Percentiles rank a stretch among this genome's conserved stretches.
These are phyloP conservation scores for Nemotelus pantherinus DNA, from an alignment of 2,888 invertebrate species.

Conservation along the genomic window DNA sequence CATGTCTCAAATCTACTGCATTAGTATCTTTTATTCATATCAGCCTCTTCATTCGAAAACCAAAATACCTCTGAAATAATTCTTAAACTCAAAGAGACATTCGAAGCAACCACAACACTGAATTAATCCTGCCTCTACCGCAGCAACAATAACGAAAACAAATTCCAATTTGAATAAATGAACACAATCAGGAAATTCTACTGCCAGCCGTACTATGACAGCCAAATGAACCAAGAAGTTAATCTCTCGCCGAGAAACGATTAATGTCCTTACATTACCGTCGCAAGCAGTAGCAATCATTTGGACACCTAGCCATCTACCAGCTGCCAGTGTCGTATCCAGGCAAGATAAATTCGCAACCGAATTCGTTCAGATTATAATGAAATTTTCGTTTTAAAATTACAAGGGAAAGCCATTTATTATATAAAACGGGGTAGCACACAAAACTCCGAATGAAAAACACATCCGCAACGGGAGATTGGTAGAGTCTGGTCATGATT, in stretches of 20 bases:
- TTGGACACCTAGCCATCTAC: neutral
- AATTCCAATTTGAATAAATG: too few relatives aligned
- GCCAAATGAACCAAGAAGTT: too few relatives aligned
- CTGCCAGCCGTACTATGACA: too few relatives aligned
- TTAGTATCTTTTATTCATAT: too few relatives aligned
- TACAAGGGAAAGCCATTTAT: conserved; percentile 46
- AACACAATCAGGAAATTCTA: too few relatives aligned
- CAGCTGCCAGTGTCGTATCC: neutral
- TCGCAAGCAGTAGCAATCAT: neutral
- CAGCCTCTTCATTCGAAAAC: too few relatives aligned
- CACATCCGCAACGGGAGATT: conserved; percentile 36
- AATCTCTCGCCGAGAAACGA: neutral
- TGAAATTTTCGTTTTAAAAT: conserved; percentile 43
- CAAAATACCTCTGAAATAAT: too few relatives aligned
- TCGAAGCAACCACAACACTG: too few relatives aligned
- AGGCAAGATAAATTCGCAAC: conserved; percentile 36
- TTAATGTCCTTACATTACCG: neutral
- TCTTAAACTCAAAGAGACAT: too few relatives aligned
- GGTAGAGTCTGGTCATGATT: conserved; percentile 42
- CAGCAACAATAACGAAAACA: too few relatives aligned
- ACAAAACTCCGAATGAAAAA: conserved; percentile 32
- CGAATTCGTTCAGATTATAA: conserved; percentile 44
- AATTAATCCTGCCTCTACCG: too few relatives aligned
- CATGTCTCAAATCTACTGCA: too few relatives aligned
- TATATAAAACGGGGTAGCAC: conserved; percentile 29